Evolutionary conservation across 64 coral and sea anemone genomes (phyloP), one percentile per base, ranked within the genome.

Genomic region (Stichodactyla mertensii): DNA sequence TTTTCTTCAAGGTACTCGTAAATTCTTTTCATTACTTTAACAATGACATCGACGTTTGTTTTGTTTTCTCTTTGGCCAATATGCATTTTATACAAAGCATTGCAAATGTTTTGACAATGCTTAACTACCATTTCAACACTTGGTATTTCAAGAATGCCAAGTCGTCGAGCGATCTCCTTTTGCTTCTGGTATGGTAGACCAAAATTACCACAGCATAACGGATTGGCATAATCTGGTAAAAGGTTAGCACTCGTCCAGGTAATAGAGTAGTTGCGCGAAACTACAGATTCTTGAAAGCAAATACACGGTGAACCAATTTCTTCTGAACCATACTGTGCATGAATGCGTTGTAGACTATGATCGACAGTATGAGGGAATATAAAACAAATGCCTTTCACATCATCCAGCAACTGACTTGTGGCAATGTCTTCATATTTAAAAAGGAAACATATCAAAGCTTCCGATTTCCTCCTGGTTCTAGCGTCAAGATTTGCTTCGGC

Each of bases 21-120:
- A 23, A 79, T 79, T 6, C 6, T 79, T 79, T 6, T 79, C 77
- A 79, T 52, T 79, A 79, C 51, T 79, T 13, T 51, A 13, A 79
- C 9, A 7, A 22, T 22, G 7, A n/a, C 20, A 20, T 69, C 19
- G n/a, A 61, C 14, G 18, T 9, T 15, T 61, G 4, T 23, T 69
- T 69, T 69, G 64, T 0, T 69, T 23, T 19, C 18, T 16, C 10
- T 58, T 64, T 20, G 61, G 6, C 15, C 61, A 20, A 16, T 64
- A 45, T 6, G 74, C 13, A 16, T 71, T 71, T 71, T 20, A 16
- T 20, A 71, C 11, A 78, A 51, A 11, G 28, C 74, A 78, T 56
- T 87, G 58, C 92, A 94, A 16, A 98, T 28, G 24, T 58, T 90
- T 55, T 58, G 16, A 4, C 88, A 90, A 19, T 90, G 88, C 16